Evolutionary conservation across 2,113 vertebrate genomes (phyloP), one percentile per base, ranked within the genome.

Genomic region (Patagioenas fasciata): DNA sequence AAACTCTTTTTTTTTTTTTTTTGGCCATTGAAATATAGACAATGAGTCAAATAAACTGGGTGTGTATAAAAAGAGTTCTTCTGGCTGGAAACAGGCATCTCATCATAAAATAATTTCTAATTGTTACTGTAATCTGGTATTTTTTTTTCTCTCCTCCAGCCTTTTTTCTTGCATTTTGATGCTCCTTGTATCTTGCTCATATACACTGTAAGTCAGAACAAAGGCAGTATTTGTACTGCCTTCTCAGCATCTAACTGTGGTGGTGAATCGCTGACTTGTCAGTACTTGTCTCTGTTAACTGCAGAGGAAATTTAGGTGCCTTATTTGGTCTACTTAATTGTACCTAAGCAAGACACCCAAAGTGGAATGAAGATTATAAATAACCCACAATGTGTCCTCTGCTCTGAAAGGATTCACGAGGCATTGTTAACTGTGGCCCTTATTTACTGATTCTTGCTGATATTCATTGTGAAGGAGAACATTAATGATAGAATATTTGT

Each of bases 401-500:
- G 18, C 7, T 90, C 66, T 80, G 62, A 80, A 84, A 85, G 26
- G 36, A 79, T 29, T 57, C 44, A 42, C 1, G 0, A 88, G 51
- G 18, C 29, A 12, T 62, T 69, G 44, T 57, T 80, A 54, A 56
- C 50, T 25, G 6, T 17, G 6, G n/a, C 36, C 6, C 3, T 69
- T 73, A 54, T 61, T 73, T 81, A 84, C n/a, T 80, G 32, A 34
- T 61, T 91, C 93, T 83, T 47, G 28, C 9, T 1, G 0, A 20
- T 44, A 86, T 57, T 85, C 12, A 13, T 72, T 91, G 80, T 88
- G 75, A 61, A 72, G 26, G 40, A 91, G 26, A 83, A 69, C 62
- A 93, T 91, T 94, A 96, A 88, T 53, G 50, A n/a, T 21, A 51
- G 51, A 32, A 5, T 75, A n/a, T 91, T 96, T 94, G 69, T 60